These are phyloP conservation scores for Heteronetta atricapilla DNA, from an alignment of 2,113 vertebrate species.

Conservation along the genomic window DNA sequence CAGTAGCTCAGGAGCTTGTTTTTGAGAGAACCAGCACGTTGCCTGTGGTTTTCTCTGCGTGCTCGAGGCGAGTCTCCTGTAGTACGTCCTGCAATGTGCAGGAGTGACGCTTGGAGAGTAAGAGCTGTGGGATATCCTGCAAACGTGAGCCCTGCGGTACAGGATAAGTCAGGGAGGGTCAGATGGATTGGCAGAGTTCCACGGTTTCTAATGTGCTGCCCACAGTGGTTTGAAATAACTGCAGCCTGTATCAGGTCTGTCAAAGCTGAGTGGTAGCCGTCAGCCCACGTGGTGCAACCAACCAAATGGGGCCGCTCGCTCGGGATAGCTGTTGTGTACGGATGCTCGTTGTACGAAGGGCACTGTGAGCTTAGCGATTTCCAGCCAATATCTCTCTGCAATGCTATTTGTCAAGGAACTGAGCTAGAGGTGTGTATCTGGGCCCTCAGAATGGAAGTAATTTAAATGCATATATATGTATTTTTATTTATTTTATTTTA, in stretches of 20 bases:
- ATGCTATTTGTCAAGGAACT: not conserved
- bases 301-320: not conserved
- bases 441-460: conserved; percentile 27
- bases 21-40: fast-evolving
- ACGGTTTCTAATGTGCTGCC: not conserved
- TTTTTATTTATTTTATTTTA: conserved; percentile 54
- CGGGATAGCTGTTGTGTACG: not conserved
- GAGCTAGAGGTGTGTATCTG: conserved; percentile 18
- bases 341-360: not conserved
- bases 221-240: not conserved
- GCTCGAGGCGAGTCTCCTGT: not conserved
- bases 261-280: not conserved
- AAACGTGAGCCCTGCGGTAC: not conserved
- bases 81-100: not conserved
- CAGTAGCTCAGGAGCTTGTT: not conserved
- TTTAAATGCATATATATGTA: conserved; percentile 60
- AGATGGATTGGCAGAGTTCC: not conserved
- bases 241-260: not conserved
- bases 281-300: not conserved
- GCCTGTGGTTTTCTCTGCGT: fast-evolving
- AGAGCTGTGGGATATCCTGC: not conserved
- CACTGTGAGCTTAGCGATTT: not conserved
- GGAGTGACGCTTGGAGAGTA: not conserved
- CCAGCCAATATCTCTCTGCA: not conserved
- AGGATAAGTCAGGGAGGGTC: not conserved